These are phyloP conservation scores for Drosophila simulans DNA, from an alignment of 1,140 invertebrate species.

Conservation along the genomic window DNA sequence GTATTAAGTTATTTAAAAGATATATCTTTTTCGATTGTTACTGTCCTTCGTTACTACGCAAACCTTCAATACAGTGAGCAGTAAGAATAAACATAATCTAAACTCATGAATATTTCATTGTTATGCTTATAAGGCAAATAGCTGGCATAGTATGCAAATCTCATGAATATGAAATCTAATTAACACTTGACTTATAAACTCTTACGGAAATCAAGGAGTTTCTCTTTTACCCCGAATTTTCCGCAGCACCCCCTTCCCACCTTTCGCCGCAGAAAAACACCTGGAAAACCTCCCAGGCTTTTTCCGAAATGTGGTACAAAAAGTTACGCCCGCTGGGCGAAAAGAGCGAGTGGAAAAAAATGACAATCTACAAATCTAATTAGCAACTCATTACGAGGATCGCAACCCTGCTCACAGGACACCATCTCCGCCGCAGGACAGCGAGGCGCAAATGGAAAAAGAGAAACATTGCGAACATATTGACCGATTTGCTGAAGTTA, in stretches of 20 bases:
- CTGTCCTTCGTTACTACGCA: no score
- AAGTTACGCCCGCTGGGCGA: conserved; percentile 40
- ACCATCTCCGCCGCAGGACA: conserved; percentile 16
- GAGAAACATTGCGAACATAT: conserved; percentile 64
- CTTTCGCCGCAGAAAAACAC: not conserved
- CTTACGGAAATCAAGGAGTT: conserved; percentile 35
- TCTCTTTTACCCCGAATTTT: not conserved
- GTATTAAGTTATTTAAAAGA: no score
- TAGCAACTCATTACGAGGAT: conserved; percentile 78
- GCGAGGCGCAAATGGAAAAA: conserved; percentile 51
- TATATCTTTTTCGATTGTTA: no score
- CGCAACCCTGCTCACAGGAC: conserved; percentile 16
- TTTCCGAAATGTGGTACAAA: conserved; percentile 43
- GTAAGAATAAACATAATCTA: no score
- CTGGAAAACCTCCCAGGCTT: conserved; percentile 30
- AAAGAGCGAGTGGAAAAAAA: conserved; percentile 37
- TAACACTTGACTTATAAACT: conserved; percentile 49
- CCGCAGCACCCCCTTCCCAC: not conserved
- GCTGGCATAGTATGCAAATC: conserved; percentile 6
- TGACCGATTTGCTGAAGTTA: conserved; percentile 83
- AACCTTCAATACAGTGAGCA: no score
- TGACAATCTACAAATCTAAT: conserved; percentile 76
- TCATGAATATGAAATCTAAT: conserved; percentile 44
- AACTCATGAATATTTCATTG: not conserved
- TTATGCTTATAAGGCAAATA: not conserved